Evolutionary conservation across 2,797 vertebrate species (phyloP), one percentile per base, ranked within the genome.

Genomic region (Poeciliopsis turneri): DNA sequence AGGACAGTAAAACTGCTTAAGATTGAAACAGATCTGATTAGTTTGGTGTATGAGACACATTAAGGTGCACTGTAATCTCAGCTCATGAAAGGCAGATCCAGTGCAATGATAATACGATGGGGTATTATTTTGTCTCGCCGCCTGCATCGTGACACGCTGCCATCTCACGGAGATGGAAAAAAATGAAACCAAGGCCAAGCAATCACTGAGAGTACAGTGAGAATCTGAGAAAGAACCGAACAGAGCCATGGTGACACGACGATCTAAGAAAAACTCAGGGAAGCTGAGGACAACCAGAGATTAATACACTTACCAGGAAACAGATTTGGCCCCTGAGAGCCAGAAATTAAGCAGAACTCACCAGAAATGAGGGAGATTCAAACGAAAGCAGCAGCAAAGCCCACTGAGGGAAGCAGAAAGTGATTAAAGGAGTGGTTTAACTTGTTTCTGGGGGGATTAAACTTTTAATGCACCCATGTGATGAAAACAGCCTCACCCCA

Each of bases 361-460:
- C 39, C 43, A 70, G 68, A 70, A 43, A 41, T 70, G 39, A n/a
- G 41, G 5, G 6, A 28, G 41, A 70, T 18, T 46, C 68, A 46
- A 46, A 9, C 41, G 16, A 46, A 46, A 18, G 68, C 68, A 70
- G 41, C 43, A 45, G 41, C 12, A 70, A 70, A 70, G 43, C 13
- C 68, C 43, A 45, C 15, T 28, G 68, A 45, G 25, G 39, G 15
- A 59, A 18, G 12, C 23, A 28, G 68, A 45, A 70, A 70, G 68
- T 46, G 43, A 70, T 70, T 70, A 70, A 70, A 70, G 25, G n/a
- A n/a, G n/a, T 18, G 68, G 25, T 70, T 70, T 70, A 16, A 46
- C 41, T 70, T 70, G 68, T 70, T 70, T 70, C n/a, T 45, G 68
- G 68, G 68, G 16, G 43, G 68, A 70, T 70, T 45, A 45, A 45